Conservation (phyloP, 2,113 vertebrate species). For the Calidris pugnax region DNA sequence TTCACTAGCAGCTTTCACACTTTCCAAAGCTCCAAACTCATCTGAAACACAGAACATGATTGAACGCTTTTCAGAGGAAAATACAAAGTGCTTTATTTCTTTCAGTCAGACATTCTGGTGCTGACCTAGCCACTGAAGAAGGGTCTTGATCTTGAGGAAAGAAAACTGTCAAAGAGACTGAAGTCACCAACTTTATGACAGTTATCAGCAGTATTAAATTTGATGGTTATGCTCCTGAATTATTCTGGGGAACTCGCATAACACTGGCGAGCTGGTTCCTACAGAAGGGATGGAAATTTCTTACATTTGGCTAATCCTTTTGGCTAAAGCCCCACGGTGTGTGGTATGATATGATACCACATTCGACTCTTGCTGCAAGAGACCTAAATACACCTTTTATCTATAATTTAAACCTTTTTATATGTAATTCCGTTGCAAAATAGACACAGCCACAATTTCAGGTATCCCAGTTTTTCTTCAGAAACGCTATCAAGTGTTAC, state of each 20-base stretch:
- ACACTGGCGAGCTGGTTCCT: not conserved
- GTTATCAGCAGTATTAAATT: not conserved
- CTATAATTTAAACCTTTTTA: not conserved
- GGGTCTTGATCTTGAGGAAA: not conserved
- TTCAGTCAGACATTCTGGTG: not conserved
- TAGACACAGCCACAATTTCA: not conserved
- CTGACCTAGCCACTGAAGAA: not conserved
- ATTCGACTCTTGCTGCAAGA: not conserved
- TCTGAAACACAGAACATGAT: slow-evolving; percentile 73
- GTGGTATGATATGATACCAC: accelerated
- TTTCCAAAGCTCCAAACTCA: slow-evolving; percentile 97
- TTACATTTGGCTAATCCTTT: not conserved
- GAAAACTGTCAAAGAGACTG: not conserved
- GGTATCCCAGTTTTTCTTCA: not conserved
- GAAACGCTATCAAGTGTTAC: not conserved
- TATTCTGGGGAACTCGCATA: not conserved
- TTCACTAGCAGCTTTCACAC: slow-evolving; percentile 98
- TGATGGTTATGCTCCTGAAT: not conserved
- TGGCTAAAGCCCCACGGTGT: not conserved
- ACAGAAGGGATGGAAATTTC: not conserved
- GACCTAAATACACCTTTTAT: not conserved
- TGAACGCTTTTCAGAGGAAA: not conserved
- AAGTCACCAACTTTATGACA: not conserved
- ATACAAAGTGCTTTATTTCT: not conserved
- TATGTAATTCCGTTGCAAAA: not conserved